Evolutionary conservation across 2,888 invertebrate species (phyloP).

Genomic region (Agrilus biguttatus): DNA sequence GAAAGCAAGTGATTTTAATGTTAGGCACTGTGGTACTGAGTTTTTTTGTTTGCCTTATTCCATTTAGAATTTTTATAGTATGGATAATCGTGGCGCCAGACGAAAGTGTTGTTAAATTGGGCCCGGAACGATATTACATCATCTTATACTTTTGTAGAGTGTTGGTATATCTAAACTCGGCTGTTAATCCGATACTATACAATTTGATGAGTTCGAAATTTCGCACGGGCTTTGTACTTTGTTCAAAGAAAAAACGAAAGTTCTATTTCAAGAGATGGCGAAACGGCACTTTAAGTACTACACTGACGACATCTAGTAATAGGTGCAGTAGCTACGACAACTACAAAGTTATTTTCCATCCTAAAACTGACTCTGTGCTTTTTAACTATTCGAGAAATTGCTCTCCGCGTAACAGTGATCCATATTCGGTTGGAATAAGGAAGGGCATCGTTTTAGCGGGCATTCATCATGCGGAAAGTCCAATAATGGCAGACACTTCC

Average conservation of each 20-base stretch:
- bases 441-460: conserved; percentile 2
- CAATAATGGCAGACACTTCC: too few relatives aligned
- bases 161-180: conserved; percentile 80
- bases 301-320: conserved; percentile 32
- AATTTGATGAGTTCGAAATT: conserved; percentile 88
- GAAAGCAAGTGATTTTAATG: conserved; percentile 76
- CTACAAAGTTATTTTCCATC: conserved; percentile 23
- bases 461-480: too few relatives aligned
- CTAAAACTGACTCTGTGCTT: conserved; percentile 21
- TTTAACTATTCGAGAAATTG: conserved; percentile 19
- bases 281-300: conserved; percentile 43
- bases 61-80: conserved; percentile 67
- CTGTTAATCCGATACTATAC: conserved; percentile 82
- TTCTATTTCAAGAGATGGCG: conserved; percentile 32
- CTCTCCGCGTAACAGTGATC: conserved; percentile 41
- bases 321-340: conserved; percentile 22
- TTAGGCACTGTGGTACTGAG: conserved; percentile 73
- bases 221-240: conserved; percentile 62
- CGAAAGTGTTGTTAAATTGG: conserved; percentile 51
- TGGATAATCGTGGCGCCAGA: conserved; percentile 69
- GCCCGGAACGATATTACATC: conserved; percentile 66
- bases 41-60: conserved; percentile 79
- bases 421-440: conserved; percentile 12
- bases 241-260: conserved; percentile 39
- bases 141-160: conserved; percentile 72